Evolutionary conservation across 2,888 invertebrate genomes (phyloP), one percentile per base, ranked within the genome.

Genomic region (Tryphoninae sp.): DNA sequence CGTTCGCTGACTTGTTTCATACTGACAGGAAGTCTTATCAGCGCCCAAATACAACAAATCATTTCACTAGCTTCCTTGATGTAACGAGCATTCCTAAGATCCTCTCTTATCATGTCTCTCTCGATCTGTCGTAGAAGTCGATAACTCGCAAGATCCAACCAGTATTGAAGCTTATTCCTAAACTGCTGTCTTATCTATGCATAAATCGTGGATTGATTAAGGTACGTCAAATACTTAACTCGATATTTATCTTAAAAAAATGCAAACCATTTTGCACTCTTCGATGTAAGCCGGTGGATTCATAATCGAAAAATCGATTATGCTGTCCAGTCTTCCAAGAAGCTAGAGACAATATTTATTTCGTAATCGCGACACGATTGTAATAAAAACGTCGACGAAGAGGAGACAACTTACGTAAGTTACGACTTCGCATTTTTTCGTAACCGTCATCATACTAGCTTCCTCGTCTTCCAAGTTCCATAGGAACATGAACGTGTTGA

Each of bases 401-500:
- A 72, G 64, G 61, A 45, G 19, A 55, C 22, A 3, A 86, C 92
- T 87, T 82, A 94, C 94, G 83, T 93, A 93, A 40, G 93, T 89
- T 0, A 93, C 93, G 84, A 94, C 93, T 1, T 90, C 78, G 68
- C 93, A 94, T 61, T 93, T 92, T n/a, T 87, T 91, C 1, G 93
- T 90, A 7, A 94, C 87, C 16, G 93, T 93, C 0, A 91, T 84
- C 81, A 94, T 93, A 45, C 92, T 92, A 65, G 92, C 92, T 0
- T 88, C 73, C 0, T 92, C 89, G 0, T 89, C 88, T n/a, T 90
- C 90, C 64, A 91, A 86, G 77, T 92, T 88, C 95, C 94, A 94
- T 0, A 94, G 80, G 71, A 93, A 94, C 0, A 95, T 88, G 85
- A 94, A 95, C 0, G 94, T 94, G 88, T 94, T 94, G 92, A 95